These are phyloP conservation scores for Sipunculus nudus DNA, from an alignment of 2,888 invertebrate species.

Conservation along the genomic window DNA sequence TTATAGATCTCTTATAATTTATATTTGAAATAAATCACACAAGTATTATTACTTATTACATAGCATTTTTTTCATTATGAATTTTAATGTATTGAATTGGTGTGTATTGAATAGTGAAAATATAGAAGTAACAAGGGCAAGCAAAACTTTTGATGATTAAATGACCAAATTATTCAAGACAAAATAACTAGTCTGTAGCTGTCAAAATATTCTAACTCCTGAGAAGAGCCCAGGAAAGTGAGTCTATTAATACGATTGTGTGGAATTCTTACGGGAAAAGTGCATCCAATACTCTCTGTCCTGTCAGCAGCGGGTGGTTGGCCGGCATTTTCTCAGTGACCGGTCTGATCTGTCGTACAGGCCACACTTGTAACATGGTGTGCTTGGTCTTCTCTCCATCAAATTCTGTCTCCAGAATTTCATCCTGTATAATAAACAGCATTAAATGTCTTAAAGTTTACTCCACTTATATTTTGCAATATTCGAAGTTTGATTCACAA, in stretches of 20 bases:
- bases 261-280: conserved; percentile 98
- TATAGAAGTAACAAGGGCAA: not conserved
- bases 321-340: conserved; percentile 97
- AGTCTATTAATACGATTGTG: too few species aligned
- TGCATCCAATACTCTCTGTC: conserved; percentile 97
- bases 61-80: not conserved
- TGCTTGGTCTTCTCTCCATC: conserved; percentile 92
- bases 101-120: not conserved
- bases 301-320: conserved; percentile 97
- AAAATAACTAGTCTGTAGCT: too few species aligned
- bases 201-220: too few species aligned
- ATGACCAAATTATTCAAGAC: too few species aligned
- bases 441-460: too few species aligned
- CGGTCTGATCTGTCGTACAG: conserved; percentile 96
- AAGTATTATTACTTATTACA: too few species aligned
- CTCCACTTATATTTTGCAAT: too few species aligned
- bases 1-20: too few species aligned
- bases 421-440: conserved; percentile 73
- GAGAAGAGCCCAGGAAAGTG: too few species aligned
- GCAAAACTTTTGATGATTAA: not conserved
- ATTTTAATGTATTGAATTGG: not conserved
- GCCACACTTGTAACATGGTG: conserved; percentile 99
- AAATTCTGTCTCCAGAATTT: conserved; percentile 98
- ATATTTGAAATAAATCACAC: too few species aligned
- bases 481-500: too few species aligned